These are phyloP conservation scores for Esox masquinongy DNA, from an alignment of 2,797 vertebrate genomes.

Conservation along the genomic window DNA sequence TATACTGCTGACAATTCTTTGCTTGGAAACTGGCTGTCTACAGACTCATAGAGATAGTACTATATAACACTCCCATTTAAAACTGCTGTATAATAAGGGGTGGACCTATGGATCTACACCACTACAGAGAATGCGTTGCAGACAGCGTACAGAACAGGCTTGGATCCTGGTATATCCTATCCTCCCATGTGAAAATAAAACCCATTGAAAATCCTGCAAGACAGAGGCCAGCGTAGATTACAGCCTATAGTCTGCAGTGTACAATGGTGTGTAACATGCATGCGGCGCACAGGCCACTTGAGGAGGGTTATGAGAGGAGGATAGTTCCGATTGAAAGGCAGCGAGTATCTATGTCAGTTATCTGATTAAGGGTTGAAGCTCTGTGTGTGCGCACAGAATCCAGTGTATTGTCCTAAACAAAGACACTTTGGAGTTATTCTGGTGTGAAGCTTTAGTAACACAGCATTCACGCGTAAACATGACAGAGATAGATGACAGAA, in stretches of 20 bases:
- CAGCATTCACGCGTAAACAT: background rate
- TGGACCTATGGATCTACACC: background rate
- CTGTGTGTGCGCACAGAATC: background rate
- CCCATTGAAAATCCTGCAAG: background rate
- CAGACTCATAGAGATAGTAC: background rate
- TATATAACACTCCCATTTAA: background rate
- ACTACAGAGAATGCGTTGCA: background rate
- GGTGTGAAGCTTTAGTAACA: background rate
- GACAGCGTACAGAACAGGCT: background rate
- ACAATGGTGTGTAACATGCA: background rate
- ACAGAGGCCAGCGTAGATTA: background rate
- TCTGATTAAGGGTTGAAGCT: background rate
- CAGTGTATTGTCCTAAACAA: background rate
- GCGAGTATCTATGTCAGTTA: background rate
- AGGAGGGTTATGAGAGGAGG: background rate
- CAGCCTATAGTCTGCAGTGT: background rate
- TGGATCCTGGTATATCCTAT: background rate
- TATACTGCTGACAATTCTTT: background rate
- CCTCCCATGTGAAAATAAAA: background rate
- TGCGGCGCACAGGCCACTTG: background rate
- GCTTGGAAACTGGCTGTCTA: background rate
- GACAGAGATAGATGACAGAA: background rate
- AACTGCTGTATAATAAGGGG: background rate
- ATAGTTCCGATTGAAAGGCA: background rate
- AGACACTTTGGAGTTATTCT: background rate